Percentiles rank a stretch among this genome's conserved stretches.
phyloP scores from a whole-genome alignment of 2,797 vertebrate species.

The Gymnoscopelus braueri region DNA sequence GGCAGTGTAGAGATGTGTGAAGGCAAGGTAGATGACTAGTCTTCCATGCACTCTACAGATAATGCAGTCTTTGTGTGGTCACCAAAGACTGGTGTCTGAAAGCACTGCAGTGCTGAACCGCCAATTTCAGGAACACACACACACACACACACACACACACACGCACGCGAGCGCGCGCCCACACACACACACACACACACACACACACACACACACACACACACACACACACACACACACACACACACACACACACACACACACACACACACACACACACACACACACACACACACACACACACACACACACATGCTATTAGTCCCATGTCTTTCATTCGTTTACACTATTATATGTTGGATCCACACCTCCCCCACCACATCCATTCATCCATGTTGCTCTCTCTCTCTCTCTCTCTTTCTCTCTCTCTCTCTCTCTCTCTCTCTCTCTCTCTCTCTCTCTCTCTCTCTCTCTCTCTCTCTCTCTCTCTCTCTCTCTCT shows the following conservation, averaged over 20 bases:
- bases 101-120: too few relatives aligned
- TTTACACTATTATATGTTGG: slow-evolving; percentile 21
- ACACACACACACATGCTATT: slow-evolving; percentile 24
- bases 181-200: slow-evolving; percentile 10
- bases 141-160: slow-evolving; percentile 17
- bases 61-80: too few relatives aligned
- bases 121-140: not conserved
- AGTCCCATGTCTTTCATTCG: slow-evolving; percentile 24
- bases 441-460: not conserved
- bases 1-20: too few relatives aligned
- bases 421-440: slow-evolving; percentile 4
- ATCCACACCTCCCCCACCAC: slow-evolving; percentile 38
- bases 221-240: slow-evolving; percentile 7
- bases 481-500: slow-evolving; percentile 25
- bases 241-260: slow-evolving; percentile 10
- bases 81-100: too few relatives aligned
- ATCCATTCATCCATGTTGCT: slow-evolving; percentile 14
- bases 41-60: too few relatives aligned
- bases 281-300: slow-evolving; percentile 3
- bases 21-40: too few relatives aligned
- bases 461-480: slow-evolving; percentile 2
- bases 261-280: slow-evolving; percentile 16
- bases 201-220: slow-evolving; percentile 11
- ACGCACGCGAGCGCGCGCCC: too few relatives aligned
- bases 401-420: not conserved